Evolutionary conservation across 2,797 vertebrate genomes (phyloP).

Genomic region (Enteromius thamalakanensis): DNA sequence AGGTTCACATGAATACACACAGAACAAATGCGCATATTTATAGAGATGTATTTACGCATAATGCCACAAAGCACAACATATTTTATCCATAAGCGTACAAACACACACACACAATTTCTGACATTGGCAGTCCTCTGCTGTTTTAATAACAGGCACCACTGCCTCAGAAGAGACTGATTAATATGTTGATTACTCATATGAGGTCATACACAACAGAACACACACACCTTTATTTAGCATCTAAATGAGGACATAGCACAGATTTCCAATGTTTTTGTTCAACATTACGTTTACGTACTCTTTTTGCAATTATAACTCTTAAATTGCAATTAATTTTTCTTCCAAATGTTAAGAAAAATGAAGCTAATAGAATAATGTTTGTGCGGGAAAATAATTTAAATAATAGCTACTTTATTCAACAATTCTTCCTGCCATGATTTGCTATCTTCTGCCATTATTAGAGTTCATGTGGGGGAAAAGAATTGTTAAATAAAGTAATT

Average conservation of each 20-base stretch:
- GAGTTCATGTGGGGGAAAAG: background rate
- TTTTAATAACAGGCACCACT: slow-evolving; percentile 28
- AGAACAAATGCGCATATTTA: slow-evolving; percentile 23
- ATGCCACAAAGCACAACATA: background rate
- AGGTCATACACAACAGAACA: slow-evolving; percentile 17
- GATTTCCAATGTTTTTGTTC: background rate
- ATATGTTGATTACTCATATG: slow-evolving; percentile 23
- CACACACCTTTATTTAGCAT: background rate
- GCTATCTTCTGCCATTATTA: background rate
- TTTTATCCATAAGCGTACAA: background rate
- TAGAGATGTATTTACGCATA: background rate
- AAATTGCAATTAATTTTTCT: no score
- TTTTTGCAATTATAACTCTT: background rate
- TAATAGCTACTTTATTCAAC: background rate
- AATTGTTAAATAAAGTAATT: background rate
- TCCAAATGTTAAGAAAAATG: background rate
- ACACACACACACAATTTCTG: background rate
- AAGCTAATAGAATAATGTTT: background rate
- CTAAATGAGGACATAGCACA: slow-evolving; percentile 9
- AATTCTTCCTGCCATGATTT: background rate
- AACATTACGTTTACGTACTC: background rate
- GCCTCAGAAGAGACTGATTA: slow-evolving; percentile 19
- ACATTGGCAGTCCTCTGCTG: slow-evolving; percentile 29
- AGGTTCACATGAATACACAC: slow-evolving; percentile 29
- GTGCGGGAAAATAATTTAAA: background rate